Conservation (phyloP, 2,797 vertebrate species). For the Gephyroberyx darwinii region DNA sequence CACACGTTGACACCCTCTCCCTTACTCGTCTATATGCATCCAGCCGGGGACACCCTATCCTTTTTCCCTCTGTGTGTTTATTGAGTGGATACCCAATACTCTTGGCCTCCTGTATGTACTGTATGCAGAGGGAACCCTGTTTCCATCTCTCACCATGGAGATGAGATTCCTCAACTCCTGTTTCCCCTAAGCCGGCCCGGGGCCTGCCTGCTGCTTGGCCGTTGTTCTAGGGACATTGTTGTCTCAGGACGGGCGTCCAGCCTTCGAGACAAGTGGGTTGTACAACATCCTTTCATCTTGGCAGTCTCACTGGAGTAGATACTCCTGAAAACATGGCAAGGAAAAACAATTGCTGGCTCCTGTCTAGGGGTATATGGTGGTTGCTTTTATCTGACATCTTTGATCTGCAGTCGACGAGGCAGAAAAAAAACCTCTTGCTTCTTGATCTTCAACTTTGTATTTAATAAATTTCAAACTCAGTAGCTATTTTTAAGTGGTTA, state of each 20-base stretch:
- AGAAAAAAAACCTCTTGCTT: slow-evolving; percentile 13
- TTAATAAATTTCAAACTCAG: neutral
- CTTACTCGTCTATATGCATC: slow-evolving; percentile 52
- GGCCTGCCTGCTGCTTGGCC: slow-evolving; percentile 46
- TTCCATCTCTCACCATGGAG: slow-evolving; percentile 63
- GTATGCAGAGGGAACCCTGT: slow-evolving; percentile 59
- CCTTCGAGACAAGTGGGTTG: slow-evolving; percentile 49
- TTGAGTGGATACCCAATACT: slow-evolving; percentile 49
- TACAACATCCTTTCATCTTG: slow-evolving; percentile 69
- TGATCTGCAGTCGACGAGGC: slow-evolving; percentile 53
- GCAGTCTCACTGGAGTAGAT: slow-evolving; percentile 48
- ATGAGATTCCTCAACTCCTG: slow-evolving; percentile 51
- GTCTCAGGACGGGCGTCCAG: slow-evolving; percentile 73
- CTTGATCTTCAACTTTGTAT: neutral
- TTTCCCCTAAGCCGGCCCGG: slow-evolving; percentile 44
- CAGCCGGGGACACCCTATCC: slow-evolving; percentile 60
- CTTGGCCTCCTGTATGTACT: slow-evolving; percentile 28
- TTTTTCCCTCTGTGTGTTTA: slow-evolving; percentile 46
- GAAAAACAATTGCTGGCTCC: slow-evolving; percentile 32
- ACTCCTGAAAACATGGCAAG: slow-evolving; percentile 53
- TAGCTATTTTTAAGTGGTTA: neutral
- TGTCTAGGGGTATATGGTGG: slow-evolving; percentile 55
- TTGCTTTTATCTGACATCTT: slow-evolving; percentile 69
- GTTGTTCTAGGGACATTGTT: slow-evolving; percentile 47
- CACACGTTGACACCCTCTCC: slow-evolving; percentile 72